phyloP scores from a whole-genome alignment of 2,888 invertebrate genomes.

The Metacarcinus magister region DNA sequence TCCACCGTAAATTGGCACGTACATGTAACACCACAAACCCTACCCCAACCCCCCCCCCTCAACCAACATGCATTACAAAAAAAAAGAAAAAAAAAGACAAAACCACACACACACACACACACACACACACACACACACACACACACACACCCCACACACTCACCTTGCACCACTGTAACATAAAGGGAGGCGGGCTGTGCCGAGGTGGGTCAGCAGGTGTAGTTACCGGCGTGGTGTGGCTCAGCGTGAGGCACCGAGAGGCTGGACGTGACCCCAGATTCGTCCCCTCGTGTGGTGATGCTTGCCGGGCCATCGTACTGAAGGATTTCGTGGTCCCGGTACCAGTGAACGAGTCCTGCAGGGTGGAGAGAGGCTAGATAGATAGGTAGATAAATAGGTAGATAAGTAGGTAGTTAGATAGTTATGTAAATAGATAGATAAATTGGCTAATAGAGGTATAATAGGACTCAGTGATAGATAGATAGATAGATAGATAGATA shows the following conservation, averaged over 20 bases:
- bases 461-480: background rate
- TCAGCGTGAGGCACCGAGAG: slow-evolving; percentile 74
- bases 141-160: background rate
- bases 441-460: no score
- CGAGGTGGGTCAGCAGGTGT: slow-evolving; percentile 80
- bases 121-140: slow-evolving; percentile 44
- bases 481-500: background rate
- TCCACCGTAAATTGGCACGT: background rate
- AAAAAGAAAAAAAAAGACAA: background rate
- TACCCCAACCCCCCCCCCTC: no score
- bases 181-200: slow-evolving; percentile 72
- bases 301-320: slow-evolving; percentile 73
- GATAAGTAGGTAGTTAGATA: no score
- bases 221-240: slow-evolving; percentile 76
- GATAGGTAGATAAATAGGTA: no score
- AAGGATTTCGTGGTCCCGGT: slow-evolving; percentile 75
- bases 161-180: slow-evolving; percentile 74
- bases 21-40: slow-evolving; percentile 38
- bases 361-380: background rate
- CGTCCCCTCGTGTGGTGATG: slow-evolving; percentile 62
- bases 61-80: background rate
- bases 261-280: slow-evolving; percentile 60
- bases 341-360: slow-evolving; percentile 77
- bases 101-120: background rate
- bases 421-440: no score